Conservation (phyloP, 2,888 invertebrate species). For the Catocala sponsa region DNA sequence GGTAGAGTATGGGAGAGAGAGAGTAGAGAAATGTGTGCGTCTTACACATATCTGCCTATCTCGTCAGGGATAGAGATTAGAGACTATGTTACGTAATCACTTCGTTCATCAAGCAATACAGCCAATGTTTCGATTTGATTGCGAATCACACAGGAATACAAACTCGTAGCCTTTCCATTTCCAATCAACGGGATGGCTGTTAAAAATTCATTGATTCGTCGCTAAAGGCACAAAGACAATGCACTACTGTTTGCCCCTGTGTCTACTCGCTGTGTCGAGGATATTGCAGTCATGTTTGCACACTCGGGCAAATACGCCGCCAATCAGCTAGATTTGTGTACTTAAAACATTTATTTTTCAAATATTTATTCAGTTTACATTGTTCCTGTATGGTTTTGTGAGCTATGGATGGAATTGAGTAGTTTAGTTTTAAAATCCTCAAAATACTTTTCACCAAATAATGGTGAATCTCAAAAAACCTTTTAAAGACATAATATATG, state of each 20-base stretch:
- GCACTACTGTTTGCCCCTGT: conserved; percentile 48
- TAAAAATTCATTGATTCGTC: conserved; percentile 30
- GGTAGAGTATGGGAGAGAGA: too few relatives aligned
- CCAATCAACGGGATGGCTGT: conserved; percentile 11
- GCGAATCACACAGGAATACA: background rate
- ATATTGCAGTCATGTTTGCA: conserved; percentile 39
- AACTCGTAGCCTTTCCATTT: background rate
- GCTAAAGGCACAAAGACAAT: conserved; percentile 25
- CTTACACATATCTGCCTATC: too few relatives aligned
- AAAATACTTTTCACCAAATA: too few relatives aligned
- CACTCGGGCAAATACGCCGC: conserved; percentile 42
- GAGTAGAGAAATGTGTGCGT: too few relatives aligned
- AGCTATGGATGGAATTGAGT: too few relatives aligned
- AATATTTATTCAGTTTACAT: background rate
- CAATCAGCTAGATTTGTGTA: conserved; percentile 50
- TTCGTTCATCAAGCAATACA: too few relatives aligned
- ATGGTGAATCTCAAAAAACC: too few relatives aligned
- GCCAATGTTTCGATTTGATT: background rate
- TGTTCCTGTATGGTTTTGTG: background rate
- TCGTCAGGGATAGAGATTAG: too few relatives aligned
- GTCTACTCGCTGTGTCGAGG: conserved; percentile 25
- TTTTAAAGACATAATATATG: too few relatives aligned
- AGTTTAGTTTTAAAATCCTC: too few relatives aligned
- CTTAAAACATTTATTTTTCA: conserved; percentile 30
- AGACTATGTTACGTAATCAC: too few relatives aligned